Evolutionary conservation across 2,797 vertebrate genomes (phyloP), one percentile per base, ranked within the genome.

Genomic region (Sebastes melanostomus): DNA sequence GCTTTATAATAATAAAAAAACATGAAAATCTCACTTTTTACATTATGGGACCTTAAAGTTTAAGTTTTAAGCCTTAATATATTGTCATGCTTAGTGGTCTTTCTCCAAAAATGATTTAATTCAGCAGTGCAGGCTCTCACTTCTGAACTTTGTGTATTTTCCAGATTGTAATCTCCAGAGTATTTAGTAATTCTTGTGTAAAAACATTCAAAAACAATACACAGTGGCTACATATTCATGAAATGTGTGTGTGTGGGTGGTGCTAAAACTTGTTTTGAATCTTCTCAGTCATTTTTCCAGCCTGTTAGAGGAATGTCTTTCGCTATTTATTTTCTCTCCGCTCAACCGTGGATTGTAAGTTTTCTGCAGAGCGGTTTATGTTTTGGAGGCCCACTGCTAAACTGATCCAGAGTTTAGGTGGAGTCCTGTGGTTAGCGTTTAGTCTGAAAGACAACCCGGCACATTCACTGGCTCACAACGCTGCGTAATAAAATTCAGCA

Each of bases 391-490:
- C 79, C 6, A 10, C 86, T 90, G 8, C 86, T 90, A 89, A 92
- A 91, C 85, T 61, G 89, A 91, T 91, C 91, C 93, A 94, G 87
- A 91, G 82, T 90, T 89, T 89, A 87, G 94, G 94, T 88, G 93
- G 91, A 92, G 93, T 86, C 91, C 80, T 92, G 94, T 88, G 93
- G 91, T 94, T 88, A 78, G 84, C 32, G 6, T 81, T 88, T 52
- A 70, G 80, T 81, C 83, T 72, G 75, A 87, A 81, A 89, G 81
- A 86, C 89, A 83, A 66, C 78, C 83, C 78, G 58, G 83, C 78
- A 75, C 89, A 82, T 87, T 88, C 83, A 88, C 76, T 81, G 85
- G 87, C 85, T 81, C 46, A 4, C 66, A 42, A 34, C 75, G 75
- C 88, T 66, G 66, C 88, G 78, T 91, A 89, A 89, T 90, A 79